Percentiles rank a stretch among this genome's conserved stretches.
Evolutionary conservation across 2,113 vertebrate genomes (phyloP).

Genomic region (Pardalotus punctatus): DNA sequence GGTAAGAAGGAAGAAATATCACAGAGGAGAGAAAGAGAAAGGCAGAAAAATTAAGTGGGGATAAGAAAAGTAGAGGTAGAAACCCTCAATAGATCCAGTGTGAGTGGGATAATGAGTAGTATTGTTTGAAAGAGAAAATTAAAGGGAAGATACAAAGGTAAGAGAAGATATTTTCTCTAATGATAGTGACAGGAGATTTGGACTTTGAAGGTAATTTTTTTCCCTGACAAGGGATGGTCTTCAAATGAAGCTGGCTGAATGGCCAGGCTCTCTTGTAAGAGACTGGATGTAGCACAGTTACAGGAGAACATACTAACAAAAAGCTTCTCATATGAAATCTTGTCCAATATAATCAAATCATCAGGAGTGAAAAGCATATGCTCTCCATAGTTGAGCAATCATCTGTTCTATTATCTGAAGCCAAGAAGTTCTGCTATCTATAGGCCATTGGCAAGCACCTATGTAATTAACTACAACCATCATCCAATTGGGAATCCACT

Average conservation of each 20-base stretch:
- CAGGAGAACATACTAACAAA: neutral
- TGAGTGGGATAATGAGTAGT: neutral
- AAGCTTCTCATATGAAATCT: neutral
- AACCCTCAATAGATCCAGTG: neutral
- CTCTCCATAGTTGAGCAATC: neutral
- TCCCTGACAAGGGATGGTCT: neutral
- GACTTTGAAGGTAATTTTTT: neutral
- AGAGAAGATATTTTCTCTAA: neutral
- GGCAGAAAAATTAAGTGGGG: neutral
- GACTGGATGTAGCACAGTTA: neutral
- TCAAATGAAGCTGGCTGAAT: neutral
- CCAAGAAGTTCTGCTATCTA: constrained; percentile 4
- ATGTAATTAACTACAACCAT: neutral
- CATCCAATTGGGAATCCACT: neutral
- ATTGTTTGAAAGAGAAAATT: neutral
- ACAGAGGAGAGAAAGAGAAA: neutral
- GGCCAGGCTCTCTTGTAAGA: neutral
- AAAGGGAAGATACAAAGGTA: neutral
- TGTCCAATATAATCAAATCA: neutral
- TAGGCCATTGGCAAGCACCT: neutral
- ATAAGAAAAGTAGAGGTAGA: neutral
- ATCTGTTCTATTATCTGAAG: neutral
- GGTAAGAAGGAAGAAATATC: neutral
- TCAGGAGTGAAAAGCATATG: neutral
- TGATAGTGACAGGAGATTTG: neutral